Percentiles rank a stretch among this genome's conserved stretches.
Conservation (phyloP, 2,888 invertebrate species). For the Enchytraeus crypticus region DNA sequence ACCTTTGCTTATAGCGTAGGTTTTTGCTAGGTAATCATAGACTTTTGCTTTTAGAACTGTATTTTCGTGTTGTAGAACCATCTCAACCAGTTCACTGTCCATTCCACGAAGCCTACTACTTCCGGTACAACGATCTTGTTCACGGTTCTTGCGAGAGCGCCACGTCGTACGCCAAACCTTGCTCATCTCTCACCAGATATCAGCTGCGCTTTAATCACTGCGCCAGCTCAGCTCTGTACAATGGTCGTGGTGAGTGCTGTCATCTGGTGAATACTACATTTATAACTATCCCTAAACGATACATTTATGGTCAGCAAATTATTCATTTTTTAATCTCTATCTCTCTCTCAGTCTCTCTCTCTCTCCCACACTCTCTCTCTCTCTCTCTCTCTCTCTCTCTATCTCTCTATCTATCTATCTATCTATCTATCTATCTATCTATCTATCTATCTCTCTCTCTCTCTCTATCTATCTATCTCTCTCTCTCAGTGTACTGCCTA, state of each 20-base stretch:
- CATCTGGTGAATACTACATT: not conserved
- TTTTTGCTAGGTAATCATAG: too few relatives aligned
- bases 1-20: not conserved
- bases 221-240: constrained; percentile 3
- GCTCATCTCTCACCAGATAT: constrained; percentile 16
- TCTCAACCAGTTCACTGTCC: constrained; percentile 17
- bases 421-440: too few relatives aligned
- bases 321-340: too few relatives aligned
- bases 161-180: constrained; percentile 22
- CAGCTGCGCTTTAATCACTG: constrained; percentile 23
- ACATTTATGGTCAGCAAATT: too few relatives aligned
- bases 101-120: constrained; percentile 21
- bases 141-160: constrained; percentile 16
- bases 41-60: not conserved
- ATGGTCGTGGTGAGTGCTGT: constrained; percentile 8
- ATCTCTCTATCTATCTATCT: too few relatives aligned
- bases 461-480: too few relatives aligned
- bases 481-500: too few relatives aligned
- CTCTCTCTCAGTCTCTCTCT: too few relatives aligned
- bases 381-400: too few relatives aligned
- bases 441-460: too few relatives aligned
- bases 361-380: too few relatives aligned
- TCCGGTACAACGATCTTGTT: constrained; percentile 21
- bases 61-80: constrained; percentile 10
- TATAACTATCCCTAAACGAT: too few relatives aligned